Conservation (phyloP, 2,797 vertebrate species). For the Lacerta viridis region DNA sequence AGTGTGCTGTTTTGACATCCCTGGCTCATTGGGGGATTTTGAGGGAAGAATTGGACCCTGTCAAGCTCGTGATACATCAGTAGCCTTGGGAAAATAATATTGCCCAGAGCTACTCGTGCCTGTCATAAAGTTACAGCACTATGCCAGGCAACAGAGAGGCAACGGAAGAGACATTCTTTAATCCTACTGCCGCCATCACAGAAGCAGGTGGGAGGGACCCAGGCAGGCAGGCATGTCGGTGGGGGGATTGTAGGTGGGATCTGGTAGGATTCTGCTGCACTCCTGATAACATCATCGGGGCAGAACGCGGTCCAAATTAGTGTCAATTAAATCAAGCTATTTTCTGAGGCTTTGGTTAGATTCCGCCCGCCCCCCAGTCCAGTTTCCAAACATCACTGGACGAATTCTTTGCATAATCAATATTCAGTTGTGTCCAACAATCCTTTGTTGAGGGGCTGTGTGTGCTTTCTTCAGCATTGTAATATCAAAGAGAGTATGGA, state of each 20-base stretch:
- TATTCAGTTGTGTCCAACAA: background rate
- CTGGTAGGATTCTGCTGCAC: background rate
- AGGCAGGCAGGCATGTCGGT: background rate
- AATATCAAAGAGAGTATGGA: background rate
- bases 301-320: background rate
- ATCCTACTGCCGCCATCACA: background rate
- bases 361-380: accelerated
- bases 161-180: background rate
- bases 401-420: background rate
- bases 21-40: background rate
- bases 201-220: background rate
- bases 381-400: background rate
- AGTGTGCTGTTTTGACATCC: background rate
- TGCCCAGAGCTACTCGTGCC: background rate
- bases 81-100: background rate
- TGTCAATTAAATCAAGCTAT: background rate
- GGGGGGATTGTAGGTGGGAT: background rate
- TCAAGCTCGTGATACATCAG: background rate
- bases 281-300: background rate
- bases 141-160: background rate
- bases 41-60: background rate
- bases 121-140: background rate
- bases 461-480: background rate
- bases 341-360: background rate
- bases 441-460: background rate